A percentile compares a stretch with the other conserved stretches of the same genome.
These are phyloP conservation scores for Odontophorus gujanensis DNA, from an alignment of 2,113 vertebrate genomes.

Conservation along the genomic window DNA sequence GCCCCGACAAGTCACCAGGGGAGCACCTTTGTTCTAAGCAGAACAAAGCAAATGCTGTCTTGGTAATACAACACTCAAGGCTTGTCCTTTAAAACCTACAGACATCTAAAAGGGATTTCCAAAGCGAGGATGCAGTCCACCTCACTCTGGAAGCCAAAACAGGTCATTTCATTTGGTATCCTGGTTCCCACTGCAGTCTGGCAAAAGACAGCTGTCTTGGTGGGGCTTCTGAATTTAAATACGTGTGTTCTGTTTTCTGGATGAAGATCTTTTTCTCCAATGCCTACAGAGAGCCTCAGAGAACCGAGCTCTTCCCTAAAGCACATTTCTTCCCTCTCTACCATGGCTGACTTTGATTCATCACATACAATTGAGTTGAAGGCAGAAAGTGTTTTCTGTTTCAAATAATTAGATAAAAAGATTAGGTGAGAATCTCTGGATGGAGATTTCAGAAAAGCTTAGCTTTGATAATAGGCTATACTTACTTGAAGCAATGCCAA, in stretches of 20 bases:
- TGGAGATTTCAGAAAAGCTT: background rate
- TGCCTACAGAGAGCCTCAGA: background rate
- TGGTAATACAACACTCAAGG: background rate
- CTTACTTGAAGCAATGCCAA: background rate
- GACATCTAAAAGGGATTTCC: accelerated
- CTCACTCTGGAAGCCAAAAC: background rate
- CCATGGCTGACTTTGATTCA: background rate
- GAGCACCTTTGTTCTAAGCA: background rate
- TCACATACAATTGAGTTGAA: background rate
- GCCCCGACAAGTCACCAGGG: background rate
- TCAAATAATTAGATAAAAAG: background rate
- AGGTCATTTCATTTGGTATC: background rate
- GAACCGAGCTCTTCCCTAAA: background rate
- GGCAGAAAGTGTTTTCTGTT: background rate
- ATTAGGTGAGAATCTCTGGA: background rate
- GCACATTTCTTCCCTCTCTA: background rate
- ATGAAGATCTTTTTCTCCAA: background rate
- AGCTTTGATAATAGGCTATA: background rate
- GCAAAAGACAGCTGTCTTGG: background rate
- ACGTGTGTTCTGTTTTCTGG: background rate
- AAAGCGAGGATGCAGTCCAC: background rate
- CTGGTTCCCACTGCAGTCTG: background rate
- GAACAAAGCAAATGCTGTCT: background rate
- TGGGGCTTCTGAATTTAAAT: background rate
- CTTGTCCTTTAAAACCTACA: background rate